Conservation (phyloP, 2,113 vertebrate genomes). For the Falco punctatus region DNA sequence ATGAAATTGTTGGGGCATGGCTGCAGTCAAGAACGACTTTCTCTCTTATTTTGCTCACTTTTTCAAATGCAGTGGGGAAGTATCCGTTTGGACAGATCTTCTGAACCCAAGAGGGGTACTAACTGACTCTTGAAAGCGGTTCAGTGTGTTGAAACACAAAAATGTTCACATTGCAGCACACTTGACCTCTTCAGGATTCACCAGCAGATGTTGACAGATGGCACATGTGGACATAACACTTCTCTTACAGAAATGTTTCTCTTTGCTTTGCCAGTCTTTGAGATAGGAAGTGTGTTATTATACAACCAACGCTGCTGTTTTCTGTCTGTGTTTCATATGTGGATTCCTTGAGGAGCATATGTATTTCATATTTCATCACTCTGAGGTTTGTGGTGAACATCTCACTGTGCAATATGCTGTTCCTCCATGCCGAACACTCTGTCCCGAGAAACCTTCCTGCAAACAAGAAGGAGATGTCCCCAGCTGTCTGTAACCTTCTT, state of each 20-base stretch:
- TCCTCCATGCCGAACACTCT: background rate
- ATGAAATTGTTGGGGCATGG: background rate
- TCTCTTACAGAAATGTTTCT: constrained; percentile 16
- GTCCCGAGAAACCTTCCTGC: background rate
- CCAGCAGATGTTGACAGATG: background rate
- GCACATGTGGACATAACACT: background rate
- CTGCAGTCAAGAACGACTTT: background rate
- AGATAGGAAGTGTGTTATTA: background rate
- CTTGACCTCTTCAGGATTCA: background rate
- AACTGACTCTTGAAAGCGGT: background rate
- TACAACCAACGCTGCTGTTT: background rate
- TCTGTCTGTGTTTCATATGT: background rate
- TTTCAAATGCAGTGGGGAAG: background rate
- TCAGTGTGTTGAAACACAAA: background rate
- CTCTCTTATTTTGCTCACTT: background rate
- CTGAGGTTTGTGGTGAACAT: background rate
- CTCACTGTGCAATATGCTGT: background rate
- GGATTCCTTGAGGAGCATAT: background rate
- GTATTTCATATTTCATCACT: constrained; percentile 6
- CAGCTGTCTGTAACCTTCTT: background rate
- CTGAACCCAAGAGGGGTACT: background rate
- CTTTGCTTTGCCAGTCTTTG: constrained; percentile 14
- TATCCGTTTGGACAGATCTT: background rate
- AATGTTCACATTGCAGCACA: background rate
- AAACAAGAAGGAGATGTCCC: background rate